These are phyloP conservation scores for Spicauda simplicius DNA, from an alignment of 2,888 invertebrate genomes.

Conservation along the genomic window DNA sequence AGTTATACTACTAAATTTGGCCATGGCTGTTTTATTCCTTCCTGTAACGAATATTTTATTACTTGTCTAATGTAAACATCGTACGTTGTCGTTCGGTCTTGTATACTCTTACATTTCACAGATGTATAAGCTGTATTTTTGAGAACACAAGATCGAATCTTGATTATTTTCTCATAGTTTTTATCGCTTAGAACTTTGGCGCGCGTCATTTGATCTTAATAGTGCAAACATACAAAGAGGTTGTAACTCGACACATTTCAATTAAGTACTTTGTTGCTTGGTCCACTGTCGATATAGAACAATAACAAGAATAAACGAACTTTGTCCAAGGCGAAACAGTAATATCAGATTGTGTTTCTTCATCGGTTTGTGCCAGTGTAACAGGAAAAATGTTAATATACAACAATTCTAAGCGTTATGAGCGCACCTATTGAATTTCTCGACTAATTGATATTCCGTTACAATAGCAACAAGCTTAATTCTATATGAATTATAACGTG, in stretches of 20 bases:
- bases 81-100: conserved; percentile 48
- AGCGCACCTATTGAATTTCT: conserved; percentile 16
- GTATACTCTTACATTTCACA: conserved; percentile 19
- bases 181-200: background rate
- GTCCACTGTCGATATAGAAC: conserved; percentile 41
- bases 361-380: conserved; percentile 21
- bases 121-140: conserved; percentile 1
- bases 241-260: conserved; percentile 56
- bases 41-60: conserved; percentile 63
- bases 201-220: conserved; percentile 65
- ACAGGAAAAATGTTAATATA: conserved; percentile 20
- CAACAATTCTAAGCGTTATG: conserved; percentile 11
- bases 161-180: background rate
- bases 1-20: conserved; percentile 46
- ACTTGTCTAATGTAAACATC: conserved; percentile 61
- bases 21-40: conserved; percentile 63
- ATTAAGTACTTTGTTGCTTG: conserved; percentile 50
- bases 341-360: conserved; percentile 28
- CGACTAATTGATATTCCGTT: conserved; percentile 14
- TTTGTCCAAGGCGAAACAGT: conserved; percentile 31
- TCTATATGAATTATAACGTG: background rate
- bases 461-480: background rate
- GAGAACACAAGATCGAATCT: conserved; percentile 9
- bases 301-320: conserved; percentile 24
- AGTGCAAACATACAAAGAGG: conserved; percentile 60